Percentiles rank a stretch among this genome's conserved stretches.
phyloP scores from a whole-genome alignment of 1,140 invertebrate genomes.

The Leptinotarsa texana region DNA sequence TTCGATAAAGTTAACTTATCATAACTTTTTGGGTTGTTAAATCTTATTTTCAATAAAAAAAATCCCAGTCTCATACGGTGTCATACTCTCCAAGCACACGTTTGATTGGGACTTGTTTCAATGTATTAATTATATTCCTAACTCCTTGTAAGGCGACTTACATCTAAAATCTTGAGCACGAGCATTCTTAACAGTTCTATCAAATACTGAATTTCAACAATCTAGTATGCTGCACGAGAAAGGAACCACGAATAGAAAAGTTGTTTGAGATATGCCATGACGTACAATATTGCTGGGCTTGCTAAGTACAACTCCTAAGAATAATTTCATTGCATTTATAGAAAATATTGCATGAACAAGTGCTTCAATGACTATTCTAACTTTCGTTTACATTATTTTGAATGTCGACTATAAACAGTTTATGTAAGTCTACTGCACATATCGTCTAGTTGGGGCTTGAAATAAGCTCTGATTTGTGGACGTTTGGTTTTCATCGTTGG shows the following conservation, averaged over 20 bases:
- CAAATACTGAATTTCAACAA: neutral
- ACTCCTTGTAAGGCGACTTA: neutral
- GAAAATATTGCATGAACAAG: constrained; percentile 29
- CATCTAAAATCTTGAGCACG: neutral
- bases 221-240: neutral
- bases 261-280: constrained; percentile 2
- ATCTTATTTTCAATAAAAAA: too few species aligned
- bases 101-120: too few species aligned
- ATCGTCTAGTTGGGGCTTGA: constrained; percentile 88
- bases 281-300: neutral
- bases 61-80: too few species aligned
- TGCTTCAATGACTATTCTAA: constrained; percentile 24
- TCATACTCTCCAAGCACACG: too few species aligned
- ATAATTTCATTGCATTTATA: neutral
- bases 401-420: constrained; percentile 15
- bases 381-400: neutral
- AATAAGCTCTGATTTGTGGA: constrained; percentile 85
- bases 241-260: neutral
- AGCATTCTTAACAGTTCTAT: neutral
- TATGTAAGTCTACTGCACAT: constrained; percentile 74
- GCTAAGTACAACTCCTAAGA: neutral
- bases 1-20: too few species aligned
- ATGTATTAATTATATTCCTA: too few species aligned
- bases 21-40: too few species aligned
- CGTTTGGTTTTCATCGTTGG: constrained; percentile 96